Evolutionary conservation across 2,888 invertebrate genomes (phyloP).

Genomic region (Epiblema foenella): DNA sequence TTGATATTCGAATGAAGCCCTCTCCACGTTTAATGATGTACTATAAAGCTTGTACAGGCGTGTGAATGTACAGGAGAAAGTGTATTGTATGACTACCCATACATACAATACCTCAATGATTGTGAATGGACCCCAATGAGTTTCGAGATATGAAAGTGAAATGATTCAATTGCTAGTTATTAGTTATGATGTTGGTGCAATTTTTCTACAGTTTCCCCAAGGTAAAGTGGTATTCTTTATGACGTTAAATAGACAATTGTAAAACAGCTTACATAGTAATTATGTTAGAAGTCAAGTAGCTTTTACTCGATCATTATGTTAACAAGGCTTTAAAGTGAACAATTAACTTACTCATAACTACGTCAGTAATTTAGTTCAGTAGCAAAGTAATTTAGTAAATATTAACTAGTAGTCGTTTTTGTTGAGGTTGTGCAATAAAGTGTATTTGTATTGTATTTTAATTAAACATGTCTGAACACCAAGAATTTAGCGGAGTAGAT

Average conservation of each 20-base stretch:
- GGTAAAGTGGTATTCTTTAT: neutral
- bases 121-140: conserved; percentile 37
- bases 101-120: conserved; percentile 36
- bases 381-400: no score
- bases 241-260: neutral
- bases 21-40: conserved; percentile 23
- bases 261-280: neutral
- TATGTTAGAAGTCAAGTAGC: neutral
- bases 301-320: conserved; percentile 1
- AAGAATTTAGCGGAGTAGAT: no score
- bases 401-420: no score
- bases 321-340: neutral
- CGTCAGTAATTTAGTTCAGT: no score
- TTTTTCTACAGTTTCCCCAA: conserved; percentile 11
- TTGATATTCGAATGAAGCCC: conserved; percentile 21
- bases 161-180: conserved; percentile 35
- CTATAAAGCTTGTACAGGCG: conserved; percentile 8
- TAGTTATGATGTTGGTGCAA: conserved; percentile 18
- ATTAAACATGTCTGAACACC: no score
- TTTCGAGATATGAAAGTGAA: conserved; percentile 38
- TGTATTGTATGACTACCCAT: conserved; percentile 40
- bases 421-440: no score
- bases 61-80: conserved; percentile 49
- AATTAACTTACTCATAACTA: neutral
- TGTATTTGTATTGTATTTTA: no score